A percentile compares a stretch with the other conserved stretches of the same genome.
Conservation (phyloP, 2,888 invertebrate genomes). For the Drosophila affinis region DNA sequence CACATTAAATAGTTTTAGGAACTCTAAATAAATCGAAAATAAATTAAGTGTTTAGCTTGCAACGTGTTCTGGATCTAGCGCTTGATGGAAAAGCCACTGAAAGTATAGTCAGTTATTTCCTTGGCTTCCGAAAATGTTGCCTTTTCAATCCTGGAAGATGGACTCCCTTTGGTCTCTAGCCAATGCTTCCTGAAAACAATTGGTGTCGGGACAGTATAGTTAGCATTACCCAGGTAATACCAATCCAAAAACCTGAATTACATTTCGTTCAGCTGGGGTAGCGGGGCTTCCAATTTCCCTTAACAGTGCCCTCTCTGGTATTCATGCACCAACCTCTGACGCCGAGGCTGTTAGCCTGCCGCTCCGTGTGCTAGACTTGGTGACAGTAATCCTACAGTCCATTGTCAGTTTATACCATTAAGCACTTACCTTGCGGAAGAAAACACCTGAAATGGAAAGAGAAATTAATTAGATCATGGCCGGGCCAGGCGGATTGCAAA, state of each 20-base stretch:
- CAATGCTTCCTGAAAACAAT: constrained; percentile 77
- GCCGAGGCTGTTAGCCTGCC: constrained; percentile 85
- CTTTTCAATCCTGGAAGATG: constrained; percentile 89
- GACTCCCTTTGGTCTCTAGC: constrained; percentile 89
- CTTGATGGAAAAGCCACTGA: constrained; percentile 85
- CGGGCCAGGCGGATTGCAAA: neutral
- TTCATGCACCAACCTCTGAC: constrained; percentile 89
- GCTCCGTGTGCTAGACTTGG: constrained; percentile 85
- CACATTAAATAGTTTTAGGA: neutral
- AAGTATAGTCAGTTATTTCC: constrained; percentile 85
- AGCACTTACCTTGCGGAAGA: constrained; percentile 81
- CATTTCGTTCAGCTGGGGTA: constrained; percentile 86
- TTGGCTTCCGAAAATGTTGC: constrained; percentile 88
- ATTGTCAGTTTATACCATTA: neutral
- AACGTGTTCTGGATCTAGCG: constrained; percentile 49
- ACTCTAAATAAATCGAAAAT: neutral
- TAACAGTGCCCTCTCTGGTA: constrained; percentile 86
- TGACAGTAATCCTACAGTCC: neutral
- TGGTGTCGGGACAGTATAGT: constrained; percentile 6
- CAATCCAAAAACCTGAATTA: constrained; percentile 38
- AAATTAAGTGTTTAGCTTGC: neutral
- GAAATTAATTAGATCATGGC: constrained; percentile 12
- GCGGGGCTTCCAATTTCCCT: constrained; percentile 87
- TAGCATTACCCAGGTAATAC: neutral
- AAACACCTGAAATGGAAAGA: constrained; percentile 74